These are phyloP conservation scores for Poeciliopsis gracilis DNA, from an alignment of 2,797 vertebrate species.

Conservation along the genomic window DNA sequence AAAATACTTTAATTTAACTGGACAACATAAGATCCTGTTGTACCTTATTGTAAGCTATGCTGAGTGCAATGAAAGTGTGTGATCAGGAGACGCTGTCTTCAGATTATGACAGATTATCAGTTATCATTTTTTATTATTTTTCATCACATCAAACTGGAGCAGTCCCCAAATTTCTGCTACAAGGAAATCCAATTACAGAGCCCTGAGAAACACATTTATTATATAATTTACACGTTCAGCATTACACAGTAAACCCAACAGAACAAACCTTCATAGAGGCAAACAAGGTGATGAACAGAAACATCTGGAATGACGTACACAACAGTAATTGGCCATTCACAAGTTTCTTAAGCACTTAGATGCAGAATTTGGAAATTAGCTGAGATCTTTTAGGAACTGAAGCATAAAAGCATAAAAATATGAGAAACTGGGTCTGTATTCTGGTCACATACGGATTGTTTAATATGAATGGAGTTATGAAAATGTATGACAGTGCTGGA, in stretches of 20 bases:
- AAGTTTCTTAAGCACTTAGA: neutral
- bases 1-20: neutral
- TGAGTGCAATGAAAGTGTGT: neutral
- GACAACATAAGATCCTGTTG: neutral
- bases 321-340: neutral
- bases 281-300: no score
- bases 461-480: no score
- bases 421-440: no score
- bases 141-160: neutral
- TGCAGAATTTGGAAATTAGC: neutral
- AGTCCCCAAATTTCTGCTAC: neutral
- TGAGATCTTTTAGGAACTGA: neutral
- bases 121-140: neutral
- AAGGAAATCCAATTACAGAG: neutral
- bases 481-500: neutral
- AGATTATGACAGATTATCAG: neutral
- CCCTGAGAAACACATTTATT: no score
- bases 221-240: no score
- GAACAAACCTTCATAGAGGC: no score
- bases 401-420: neutral
- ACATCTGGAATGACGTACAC: no score
- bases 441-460: no score
- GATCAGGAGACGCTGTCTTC: neutral
- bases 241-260: no score
- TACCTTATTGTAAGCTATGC: neutral